Percentiles rank a stretch among this genome's conserved stretches.
These are phyloP conservation scores for Sus scrofa DNA, from an alignment of 2,113 vertebrate species.

Conservation along the genomic window T2T-Sscrofa CM000830.6:112888001-112888500, in stretches of 20 bases:
- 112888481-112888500: background rate
- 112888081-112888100: background rate
- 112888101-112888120: background rate
- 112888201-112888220: background rate
- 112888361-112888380: background rate
- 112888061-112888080: background rate
- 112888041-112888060: background rate
- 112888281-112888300: background rate
- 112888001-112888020: background rate
- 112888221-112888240: background rate
- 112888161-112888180: background rate
- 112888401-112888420: background rate
- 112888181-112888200: background rate
- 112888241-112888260: background rate
- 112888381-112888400: background rate
- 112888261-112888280: background rate
- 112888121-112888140: background rate
- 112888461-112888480: background rate
- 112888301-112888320: background rate
- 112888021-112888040: background rate
- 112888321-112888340: background rate
- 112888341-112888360: background rate
- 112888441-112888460: background rate
- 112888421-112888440: background rate
- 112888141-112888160: background rate